Evolutionary conservation across 2,888 invertebrate genomes (phyloP).

Genomic region (Timema podura): DNA sequence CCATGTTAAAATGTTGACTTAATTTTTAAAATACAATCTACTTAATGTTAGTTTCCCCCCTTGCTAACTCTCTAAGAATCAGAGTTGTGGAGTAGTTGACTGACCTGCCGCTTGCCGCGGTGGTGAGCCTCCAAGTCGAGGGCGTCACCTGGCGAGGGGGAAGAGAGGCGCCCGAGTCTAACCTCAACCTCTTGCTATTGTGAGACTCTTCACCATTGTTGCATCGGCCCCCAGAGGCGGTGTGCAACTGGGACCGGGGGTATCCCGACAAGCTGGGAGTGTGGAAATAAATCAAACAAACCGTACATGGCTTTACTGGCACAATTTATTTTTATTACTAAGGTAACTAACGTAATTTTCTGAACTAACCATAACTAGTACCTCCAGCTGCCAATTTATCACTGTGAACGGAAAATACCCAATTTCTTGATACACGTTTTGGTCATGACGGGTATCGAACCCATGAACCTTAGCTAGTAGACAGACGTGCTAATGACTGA

Average conservation of each 20-base stretch:
- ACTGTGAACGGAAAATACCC: no score
- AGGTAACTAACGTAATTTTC: no score
- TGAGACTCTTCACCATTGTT: constrained; percentile 33
- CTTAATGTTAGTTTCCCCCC: constrained; percentile 4
- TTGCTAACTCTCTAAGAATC: background rate
- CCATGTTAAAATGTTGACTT: no score
- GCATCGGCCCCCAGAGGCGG: constrained; percentile 20
- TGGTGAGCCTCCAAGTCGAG: constrained; percentile 25
- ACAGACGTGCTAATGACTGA: no score
- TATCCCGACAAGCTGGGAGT: background rate
- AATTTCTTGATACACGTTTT: no score
- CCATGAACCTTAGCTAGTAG: no score
- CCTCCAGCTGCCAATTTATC: no score
- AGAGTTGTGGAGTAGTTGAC: background rate
- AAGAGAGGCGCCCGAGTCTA: constrained; percentile 18
- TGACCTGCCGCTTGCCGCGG: constrained; percentile 30
- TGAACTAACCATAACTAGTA: no score
- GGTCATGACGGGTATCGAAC: no score
- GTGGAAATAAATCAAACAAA: constrained; percentile 22
- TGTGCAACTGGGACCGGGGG: constrained; percentile 16
- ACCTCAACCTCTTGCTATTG: constrained; percentile 30
- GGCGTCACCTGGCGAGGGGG: constrained; percentile 25
- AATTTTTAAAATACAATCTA: background rate
- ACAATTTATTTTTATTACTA: no score
- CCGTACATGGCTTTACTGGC: no score